Percentiles rank a stretch among this genome's conserved stretches.
These are phyloP conservation scores for Merodon equestris DNA, from an alignment of 2,888 invertebrate species.

Conservation along the genomic window DNA sequence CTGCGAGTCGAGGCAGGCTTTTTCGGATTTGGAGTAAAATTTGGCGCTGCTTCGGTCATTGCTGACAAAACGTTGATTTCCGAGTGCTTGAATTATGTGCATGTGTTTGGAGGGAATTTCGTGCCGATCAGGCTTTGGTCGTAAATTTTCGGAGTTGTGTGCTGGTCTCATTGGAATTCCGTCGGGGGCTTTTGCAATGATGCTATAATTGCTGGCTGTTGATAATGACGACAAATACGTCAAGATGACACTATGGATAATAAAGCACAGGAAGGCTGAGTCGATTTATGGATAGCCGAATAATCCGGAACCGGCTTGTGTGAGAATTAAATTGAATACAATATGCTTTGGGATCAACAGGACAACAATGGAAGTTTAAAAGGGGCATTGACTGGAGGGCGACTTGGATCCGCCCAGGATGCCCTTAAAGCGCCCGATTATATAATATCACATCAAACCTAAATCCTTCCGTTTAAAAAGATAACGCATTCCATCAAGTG, in stretches of 20 bases:
- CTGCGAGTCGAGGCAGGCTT: not conserved
- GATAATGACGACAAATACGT: conserved; percentile 44
- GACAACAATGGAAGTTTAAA: too few relatives aligned
- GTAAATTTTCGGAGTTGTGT: conserved; percentile 38
- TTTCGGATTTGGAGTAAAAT: not conserved
- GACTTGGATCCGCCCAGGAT: too few relatives aligned
- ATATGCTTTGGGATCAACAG: too few relatives aligned
- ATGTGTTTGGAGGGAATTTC: not conserved
- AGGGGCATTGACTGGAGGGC: too few relatives aligned
- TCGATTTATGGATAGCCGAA: too few relatives aligned
- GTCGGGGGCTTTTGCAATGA: conserved; percentile 39
- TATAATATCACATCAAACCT: too few relatives aligned
- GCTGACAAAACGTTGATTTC: not conserved
- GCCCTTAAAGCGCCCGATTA: too few relatives aligned
- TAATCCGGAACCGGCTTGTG: too few relatives aligned
- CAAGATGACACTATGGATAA: conserved; percentile 26
- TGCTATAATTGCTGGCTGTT: conserved; percentile 49
- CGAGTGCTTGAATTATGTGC: not conserved
- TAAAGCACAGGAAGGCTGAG: not conserved
- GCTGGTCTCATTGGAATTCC: conserved; percentile 15
- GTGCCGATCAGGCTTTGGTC: conserved; percentile 18
- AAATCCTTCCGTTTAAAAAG: too few relatives aligned
- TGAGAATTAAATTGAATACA: too few relatives aligned
- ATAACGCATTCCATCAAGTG: too few relatives aligned
- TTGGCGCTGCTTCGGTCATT: too few relatives aligned